These are phyloP conservation scores for Turritopsis rubra DNA, from an alignment of 30 jellyfish, hydroid and myxozoan species.

Conservation along the genomic window DNA sequence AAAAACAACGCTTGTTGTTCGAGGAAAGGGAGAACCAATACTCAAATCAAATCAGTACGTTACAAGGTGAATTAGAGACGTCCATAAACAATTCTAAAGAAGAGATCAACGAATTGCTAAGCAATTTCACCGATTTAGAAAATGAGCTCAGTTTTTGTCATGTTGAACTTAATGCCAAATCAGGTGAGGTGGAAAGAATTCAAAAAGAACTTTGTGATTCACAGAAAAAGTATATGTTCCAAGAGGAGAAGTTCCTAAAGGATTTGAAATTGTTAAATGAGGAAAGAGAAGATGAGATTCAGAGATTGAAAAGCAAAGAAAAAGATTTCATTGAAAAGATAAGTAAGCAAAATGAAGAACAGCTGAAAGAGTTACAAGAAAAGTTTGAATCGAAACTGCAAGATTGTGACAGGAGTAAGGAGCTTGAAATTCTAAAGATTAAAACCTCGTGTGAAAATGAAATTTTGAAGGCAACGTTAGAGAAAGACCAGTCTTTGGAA, in stretches of 20 bases:
- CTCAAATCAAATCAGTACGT: background rate
- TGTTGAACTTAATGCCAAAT: conserved; percentile 3
- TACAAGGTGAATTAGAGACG: background rate
- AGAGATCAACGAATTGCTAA: conserved; percentile 17
- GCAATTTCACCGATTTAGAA: conserved; percentile 11
- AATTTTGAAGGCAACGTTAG: background rate
- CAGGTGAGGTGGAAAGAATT: background rate
- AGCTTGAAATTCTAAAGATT: background rate
- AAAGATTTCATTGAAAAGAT: background rate
- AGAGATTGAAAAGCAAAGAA: background rate
- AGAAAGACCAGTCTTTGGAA: background rate
- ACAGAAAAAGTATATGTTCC: background rate
- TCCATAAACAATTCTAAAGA: background rate
- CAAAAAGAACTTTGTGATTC: background rate
- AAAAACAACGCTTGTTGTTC: background rate
- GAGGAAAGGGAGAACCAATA: background rate
- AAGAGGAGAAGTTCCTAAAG: background rate
- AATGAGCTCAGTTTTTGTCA: conserved; percentile 23
- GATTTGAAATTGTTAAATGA: background rate
- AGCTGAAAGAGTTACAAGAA: background rate
- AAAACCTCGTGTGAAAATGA: background rate
- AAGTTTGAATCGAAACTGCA: conserved; percentile 2
- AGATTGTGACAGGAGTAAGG: background rate
- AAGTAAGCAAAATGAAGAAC: background rate
- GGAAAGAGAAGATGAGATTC: background rate